These are phyloP conservation scores for Gerosis bhagava DNA, from an alignment of 2,888 invertebrate genomes.

Conservation along the genomic window DNA sequence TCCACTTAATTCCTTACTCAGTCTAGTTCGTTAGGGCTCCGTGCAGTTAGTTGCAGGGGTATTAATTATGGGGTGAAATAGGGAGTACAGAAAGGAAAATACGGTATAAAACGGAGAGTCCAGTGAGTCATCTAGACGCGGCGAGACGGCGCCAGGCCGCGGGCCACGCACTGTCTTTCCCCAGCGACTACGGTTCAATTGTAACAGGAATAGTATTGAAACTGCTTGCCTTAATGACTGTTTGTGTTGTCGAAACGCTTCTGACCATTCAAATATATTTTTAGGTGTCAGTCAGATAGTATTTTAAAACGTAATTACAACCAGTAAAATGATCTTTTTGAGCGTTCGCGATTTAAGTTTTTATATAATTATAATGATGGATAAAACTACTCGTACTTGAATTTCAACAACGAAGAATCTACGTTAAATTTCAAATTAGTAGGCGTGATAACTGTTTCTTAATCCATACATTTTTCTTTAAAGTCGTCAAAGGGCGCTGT, in stretches of 20 bases:
- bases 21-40: constrained; percentile 28
- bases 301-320: too few species aligned
- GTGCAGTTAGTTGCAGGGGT: constrained; percentile 41
- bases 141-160: constrained; percentile 68
- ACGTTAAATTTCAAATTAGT: too few species aligned
- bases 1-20: constrained; percentile 17
- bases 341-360: too few species aligned
- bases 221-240: constrained; percentile 15
- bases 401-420: too few species aligned
- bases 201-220: constrained; percentile 30
- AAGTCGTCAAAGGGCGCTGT: too few species aligned
- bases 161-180: constrained; percentile 55
- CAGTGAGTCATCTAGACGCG: constrained; percentile 68
- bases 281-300: too few species aligned
- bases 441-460: too few species aligned
- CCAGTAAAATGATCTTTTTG: too few species aligned
- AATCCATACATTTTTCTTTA: too few species aligned
- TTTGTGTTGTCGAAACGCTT: constrained; percentile 21
- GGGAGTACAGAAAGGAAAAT: constrained; percentile 60
- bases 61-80: constrained; percentile 68
- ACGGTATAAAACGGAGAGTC: constrained; percentile 54
- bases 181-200: constrained; percentile 43
- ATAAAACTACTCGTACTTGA: too few species aligned
- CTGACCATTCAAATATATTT: constrained; percentile 19
- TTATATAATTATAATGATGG: too few species aligned